Percentiles rank a stretch among this genome's conserved stretches.
These are phyloP conservation scores for Baryphthengus martii DNA, from an alignment of 2,113 vertebrate genomes.

Conservation along the genomic window DNA sequence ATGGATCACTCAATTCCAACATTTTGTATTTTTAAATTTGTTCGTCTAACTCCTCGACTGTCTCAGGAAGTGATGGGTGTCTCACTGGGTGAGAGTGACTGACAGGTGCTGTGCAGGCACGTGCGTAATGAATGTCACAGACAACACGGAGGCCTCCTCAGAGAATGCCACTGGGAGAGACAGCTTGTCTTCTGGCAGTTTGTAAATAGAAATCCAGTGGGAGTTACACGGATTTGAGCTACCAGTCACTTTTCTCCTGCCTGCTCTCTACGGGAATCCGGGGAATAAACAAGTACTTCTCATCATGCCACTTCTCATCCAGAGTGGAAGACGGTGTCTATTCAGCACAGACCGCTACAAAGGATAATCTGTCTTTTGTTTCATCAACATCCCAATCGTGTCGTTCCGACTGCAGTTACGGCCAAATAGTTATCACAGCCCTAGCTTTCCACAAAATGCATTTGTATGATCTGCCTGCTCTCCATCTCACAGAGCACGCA, in stretches of 20 bases:
- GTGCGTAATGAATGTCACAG: slow-evolving; percentile 18
- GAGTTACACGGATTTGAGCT: neutral
- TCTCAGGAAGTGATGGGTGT: neutral
- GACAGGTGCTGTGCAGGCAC: slow-evolving; percentile 25
- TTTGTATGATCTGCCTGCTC: neutral
- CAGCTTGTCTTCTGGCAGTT: slow-evolving; percentile 31
- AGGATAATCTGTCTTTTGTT: neutral
- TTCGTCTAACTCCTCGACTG: neutral
- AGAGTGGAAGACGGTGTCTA: neutral
- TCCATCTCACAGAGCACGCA: neutral
- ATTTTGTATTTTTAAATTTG: neutral
- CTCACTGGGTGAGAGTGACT: neutral
- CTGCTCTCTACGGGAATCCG: neutral
- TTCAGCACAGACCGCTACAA: neutral
- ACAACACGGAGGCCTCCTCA: neutral
- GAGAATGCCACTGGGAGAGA: neutral
- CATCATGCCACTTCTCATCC: neutral
- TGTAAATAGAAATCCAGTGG: slow-evolving; percentile 36
- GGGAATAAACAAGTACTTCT: slow-evolving; percentile 19
- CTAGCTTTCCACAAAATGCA: neutral
- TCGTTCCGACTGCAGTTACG: neutral
- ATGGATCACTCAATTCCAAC: neutral
- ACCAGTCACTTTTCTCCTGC: slow-evolving; percentile 11
- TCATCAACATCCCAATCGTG: neutral
- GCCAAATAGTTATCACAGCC: neutral